phyloP scores from a whole-genome alignment of 2,113 vertebrate species.

The Strix uralensis region DNA sequence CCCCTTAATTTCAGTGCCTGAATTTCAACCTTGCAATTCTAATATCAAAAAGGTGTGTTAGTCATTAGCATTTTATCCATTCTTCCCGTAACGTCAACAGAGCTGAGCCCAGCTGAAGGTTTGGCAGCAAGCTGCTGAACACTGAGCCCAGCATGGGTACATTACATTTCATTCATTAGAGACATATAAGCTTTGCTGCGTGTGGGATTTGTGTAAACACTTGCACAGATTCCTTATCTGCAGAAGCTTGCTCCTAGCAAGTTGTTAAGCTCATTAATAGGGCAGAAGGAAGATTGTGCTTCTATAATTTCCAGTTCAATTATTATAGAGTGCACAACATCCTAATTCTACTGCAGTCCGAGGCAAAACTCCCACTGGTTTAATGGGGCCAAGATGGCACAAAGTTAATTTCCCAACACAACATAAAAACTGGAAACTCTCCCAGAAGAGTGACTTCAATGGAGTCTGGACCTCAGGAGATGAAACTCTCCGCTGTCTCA shows the following conservation, averaged over 20 bases:
- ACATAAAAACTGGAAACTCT: background rate
- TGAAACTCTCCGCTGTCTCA: background rate
- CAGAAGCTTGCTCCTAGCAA: slow-evolving; percentile 1
- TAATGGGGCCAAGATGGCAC: background rate
- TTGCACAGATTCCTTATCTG: background rate
- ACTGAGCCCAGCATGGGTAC: background rate
- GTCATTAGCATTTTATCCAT: background rate
- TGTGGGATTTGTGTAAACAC: background rate
- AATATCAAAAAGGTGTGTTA: background rate
- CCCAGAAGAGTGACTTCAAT: background rate
- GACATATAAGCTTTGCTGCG: background rate
- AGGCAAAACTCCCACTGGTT: slow-evolving; percentile 3
- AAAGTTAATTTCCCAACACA: slow-evolving; percentile 14
- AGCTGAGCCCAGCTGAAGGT: background rate
- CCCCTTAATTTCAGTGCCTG: background rate
- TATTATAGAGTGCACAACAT: background rate
- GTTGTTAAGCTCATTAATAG: slow-evolving; percentile 4
- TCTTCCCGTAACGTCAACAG: background rate
- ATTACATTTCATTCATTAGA: background rate
- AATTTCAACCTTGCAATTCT: background rate
- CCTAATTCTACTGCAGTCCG: background rate
- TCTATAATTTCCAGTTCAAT: slow-evolving; percentile 12
- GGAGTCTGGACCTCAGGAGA: background rate
- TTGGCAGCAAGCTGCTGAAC: background rate
- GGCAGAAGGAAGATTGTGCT: background rate